Conservation (phyloP, 2,888 invertebrate genomes). For the Hydriomena furcata region DNA sequence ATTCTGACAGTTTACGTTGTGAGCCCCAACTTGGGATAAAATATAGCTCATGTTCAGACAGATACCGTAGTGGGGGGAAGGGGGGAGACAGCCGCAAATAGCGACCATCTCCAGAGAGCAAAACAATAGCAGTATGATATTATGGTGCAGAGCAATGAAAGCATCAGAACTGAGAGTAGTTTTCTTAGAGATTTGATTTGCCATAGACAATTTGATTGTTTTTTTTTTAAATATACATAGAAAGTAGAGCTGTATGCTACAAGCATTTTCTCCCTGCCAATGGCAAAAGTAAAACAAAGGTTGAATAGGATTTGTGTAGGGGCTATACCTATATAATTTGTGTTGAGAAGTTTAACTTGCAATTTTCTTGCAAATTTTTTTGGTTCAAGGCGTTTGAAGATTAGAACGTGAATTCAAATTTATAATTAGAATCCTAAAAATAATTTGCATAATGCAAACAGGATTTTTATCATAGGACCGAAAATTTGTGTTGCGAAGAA, state of each 20-base stretch:
- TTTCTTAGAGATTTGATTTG: constrained; percentile 19
- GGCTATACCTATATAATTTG: too few species aligned
- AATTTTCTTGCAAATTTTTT: too few species aligned
- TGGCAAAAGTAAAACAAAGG: too few species aligned
- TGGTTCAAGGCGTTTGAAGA: neutral
- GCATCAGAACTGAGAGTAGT: constrained; percentile 29
- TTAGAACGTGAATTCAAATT: neutral
- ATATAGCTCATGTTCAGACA: constrained; percentile 80
- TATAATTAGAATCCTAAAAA: constrained; percentile 2
- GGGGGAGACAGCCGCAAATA: constrained; percentile 75
- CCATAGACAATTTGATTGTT: too few species aligned
- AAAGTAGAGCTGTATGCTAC: too few species aligned
- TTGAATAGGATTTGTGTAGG: too few species aligned
- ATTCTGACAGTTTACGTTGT: constrained; percentile 80
- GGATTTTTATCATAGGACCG: too few species aligned
- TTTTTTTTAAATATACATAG: constrained; percentile 9
- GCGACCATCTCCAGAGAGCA: constrained; percentile 75
- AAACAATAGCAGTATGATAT: constrained; percentile 81
- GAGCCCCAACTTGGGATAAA: constrained; percentile 77
- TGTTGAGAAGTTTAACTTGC: too few species aligned
- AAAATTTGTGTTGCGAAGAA: too few species aligned
- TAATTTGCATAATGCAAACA: constrained; percentile 28
- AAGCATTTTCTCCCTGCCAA: too few species aligned
- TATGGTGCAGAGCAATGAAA: constrained; percentile 62
- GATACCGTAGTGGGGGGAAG: constrained; percentile 62